phyloP scores from a whole-genome alignment of 1,140 invertebrate species.

The Leptestheria dahalacensis region DNA sequence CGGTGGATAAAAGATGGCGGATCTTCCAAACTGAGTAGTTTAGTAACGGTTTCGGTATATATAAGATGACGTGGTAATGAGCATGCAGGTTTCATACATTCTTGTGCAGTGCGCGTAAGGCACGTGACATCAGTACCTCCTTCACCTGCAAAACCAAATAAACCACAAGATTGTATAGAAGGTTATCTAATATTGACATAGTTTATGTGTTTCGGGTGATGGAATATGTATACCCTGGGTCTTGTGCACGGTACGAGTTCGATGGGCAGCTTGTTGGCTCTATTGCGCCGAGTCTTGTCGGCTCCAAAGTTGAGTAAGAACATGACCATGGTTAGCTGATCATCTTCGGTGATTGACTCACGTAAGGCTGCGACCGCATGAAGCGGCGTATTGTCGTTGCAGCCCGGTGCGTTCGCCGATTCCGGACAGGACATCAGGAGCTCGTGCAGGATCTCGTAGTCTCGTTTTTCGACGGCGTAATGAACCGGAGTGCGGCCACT shows the following conservation, averaged over 20 bases:
- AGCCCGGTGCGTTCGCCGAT: conserved; percentile 7
- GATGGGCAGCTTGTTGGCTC: conserved; percentile 12
- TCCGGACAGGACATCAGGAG: conserved; percentile 1
- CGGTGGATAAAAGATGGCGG: no score
- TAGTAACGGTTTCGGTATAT: no score
- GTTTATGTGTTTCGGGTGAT: no score
- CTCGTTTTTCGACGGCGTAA: conserved; percentile 12
- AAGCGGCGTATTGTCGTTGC: conserved; percentile 11
- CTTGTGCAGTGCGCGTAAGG: no score
- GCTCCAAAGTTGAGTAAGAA: conserved; percentile 7
- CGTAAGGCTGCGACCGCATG: conserved; percentile 10
- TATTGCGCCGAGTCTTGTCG: conserved; percentile 8
- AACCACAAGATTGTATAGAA: no score
- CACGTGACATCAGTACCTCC: no score
- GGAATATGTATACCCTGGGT: no score
- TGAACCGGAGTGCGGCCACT: conserved; percentile 6
- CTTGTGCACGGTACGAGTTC: conserved; percentile 10
- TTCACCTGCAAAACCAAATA: no score
- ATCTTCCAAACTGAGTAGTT: no score
- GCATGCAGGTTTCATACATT: no score
- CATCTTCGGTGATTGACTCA: not conserved
- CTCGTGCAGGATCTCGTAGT: conserved; percentile 4
- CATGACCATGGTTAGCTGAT: conserved; percentile 4
- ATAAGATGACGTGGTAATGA: no score
- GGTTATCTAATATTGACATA: no score